A percentile compares a stretch with the other conserved stretches of the same genome.
Conservation (phyloP, 2,797 vertebrate species). For the Danio choprae region DNA sequence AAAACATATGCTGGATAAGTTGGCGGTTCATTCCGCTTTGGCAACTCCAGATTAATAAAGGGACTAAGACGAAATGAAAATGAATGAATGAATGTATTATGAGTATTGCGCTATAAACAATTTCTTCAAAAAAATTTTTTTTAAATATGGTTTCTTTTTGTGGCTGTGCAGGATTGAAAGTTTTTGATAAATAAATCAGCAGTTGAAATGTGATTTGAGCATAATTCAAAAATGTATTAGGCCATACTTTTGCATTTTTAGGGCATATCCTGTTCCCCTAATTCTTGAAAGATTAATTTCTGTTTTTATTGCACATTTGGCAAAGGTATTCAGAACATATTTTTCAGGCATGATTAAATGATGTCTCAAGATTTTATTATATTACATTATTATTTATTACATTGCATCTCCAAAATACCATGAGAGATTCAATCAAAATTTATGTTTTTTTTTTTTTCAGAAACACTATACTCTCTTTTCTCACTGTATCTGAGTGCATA, state of each 20-base stretch:
- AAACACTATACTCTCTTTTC: neutral
- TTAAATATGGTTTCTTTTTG: neutral
- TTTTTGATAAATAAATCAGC: neutral
- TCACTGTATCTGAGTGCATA: neutral
- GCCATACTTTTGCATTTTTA: neutral
- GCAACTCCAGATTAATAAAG: too few species aligned
- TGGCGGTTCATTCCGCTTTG: too few species aligned
- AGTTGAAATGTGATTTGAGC: neutral
- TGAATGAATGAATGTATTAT: too few species aligned
- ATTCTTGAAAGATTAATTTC: conserved; percentile 10
- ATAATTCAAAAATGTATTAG: neutral
- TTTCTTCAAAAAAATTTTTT: neutral
- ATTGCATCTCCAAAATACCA: neutral
- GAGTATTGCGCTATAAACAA: neutral
- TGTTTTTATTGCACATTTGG: conserved; percentile 30
- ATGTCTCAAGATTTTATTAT: conserved; percentile 12
- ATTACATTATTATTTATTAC: too few species aligned
- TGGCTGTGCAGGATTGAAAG: neutral
- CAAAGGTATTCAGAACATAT: neutral
- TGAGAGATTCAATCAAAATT: neutral
- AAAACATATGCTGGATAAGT: too few species aligned
- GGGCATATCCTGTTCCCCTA: neutral
- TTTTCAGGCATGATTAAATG: conserved; percentile 23
- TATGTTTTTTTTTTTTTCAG: conserved; percentile 20
- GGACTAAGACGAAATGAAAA: too few species aligned